phyloP scores from a whole-genome alignment of 2,797 vertebrate species.

The Chiroxiphia lanceolata region DNA sequence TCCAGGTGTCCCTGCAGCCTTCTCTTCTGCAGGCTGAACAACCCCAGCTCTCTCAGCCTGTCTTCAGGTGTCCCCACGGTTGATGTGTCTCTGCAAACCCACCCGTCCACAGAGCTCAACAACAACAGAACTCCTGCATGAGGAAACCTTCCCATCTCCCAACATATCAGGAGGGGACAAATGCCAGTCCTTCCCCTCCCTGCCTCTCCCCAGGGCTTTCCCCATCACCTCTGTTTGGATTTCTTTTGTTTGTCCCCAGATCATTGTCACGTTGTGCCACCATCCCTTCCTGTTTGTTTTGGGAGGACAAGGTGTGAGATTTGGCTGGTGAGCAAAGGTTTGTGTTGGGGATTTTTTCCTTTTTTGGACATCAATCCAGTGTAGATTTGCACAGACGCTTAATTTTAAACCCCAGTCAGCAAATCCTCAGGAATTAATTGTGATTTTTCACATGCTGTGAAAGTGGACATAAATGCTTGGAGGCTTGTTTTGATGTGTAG shows the following conservation, averaged over 20 bases:
- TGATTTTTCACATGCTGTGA: not conserved
- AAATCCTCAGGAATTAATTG: not conserved
- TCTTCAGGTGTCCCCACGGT: not conserved
- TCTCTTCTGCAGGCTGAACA: not conserved
- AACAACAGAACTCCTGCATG: fast-evolving
- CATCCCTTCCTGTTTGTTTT: not conserved
- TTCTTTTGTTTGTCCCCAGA: not conserved
- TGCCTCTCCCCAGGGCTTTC: not conserved
- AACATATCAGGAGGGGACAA: not conserved
- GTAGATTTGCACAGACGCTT: not conserved
- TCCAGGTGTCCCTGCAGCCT: not conserved
- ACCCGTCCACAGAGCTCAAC: fast-evolving
- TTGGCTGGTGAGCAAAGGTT: not conserved
- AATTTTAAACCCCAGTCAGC: not conserved
- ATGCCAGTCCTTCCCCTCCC: not conserved
- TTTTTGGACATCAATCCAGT: not conserved
- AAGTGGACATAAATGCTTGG: not conserved
- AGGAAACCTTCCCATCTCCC: not conserved
- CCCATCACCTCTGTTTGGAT: not conserved
- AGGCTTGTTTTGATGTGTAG: not conserved
- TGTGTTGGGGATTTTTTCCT: not conserved
- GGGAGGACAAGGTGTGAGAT: not conserved
- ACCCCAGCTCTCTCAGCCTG: not conserved
- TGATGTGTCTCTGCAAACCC: fast-evolving
- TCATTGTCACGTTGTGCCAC: fast-evolving